A percentile compares a stretch with the other conserved stretches of the same genome.
Conservation (phyloP, 2,113 vertebrate species). For the Panurus biarmicus region DNA sequence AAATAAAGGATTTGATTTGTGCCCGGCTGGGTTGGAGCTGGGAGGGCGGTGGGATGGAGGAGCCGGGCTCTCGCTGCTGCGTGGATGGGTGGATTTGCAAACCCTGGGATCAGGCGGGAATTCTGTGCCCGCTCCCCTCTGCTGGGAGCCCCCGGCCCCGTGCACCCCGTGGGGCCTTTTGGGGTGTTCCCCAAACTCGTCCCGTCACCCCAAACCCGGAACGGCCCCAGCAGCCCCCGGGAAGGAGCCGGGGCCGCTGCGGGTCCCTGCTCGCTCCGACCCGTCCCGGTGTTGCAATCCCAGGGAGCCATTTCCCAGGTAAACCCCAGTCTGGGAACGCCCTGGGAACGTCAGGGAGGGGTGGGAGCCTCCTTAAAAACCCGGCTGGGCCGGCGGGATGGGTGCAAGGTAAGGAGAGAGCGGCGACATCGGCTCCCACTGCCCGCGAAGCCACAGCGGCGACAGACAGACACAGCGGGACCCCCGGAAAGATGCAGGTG, state of each 20-base stretch:
- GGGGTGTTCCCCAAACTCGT: background rate
- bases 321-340: background rate
- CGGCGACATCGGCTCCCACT: too few relatives aligned
- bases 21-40: background rate
- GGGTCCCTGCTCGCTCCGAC: background rate
- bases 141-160: background rate
- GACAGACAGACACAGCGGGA: background rate
- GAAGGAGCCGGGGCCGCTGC: background rate
- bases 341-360: constrained; percentile 36
- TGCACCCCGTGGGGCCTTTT: fast-evolving
- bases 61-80: fast-evolving
- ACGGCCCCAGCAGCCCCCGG: background rate
- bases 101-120: fast-evolving
- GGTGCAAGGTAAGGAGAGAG: background rate
- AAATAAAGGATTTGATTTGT: background rate
- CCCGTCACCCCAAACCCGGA: fast-evolving
- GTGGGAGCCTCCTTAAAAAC: constrained; percentile 40
- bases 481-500: background rate
- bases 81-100: background rate
- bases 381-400: background rate
- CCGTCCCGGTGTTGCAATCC: background rate
- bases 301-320: background rate
- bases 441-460: too few relatives aligned
- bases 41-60: fast-evolving
- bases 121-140: fast-evolving